phyloP scores from a whole-genome alignment of 2,113 vertebrate species.

The Piprites chloris region DNA sequence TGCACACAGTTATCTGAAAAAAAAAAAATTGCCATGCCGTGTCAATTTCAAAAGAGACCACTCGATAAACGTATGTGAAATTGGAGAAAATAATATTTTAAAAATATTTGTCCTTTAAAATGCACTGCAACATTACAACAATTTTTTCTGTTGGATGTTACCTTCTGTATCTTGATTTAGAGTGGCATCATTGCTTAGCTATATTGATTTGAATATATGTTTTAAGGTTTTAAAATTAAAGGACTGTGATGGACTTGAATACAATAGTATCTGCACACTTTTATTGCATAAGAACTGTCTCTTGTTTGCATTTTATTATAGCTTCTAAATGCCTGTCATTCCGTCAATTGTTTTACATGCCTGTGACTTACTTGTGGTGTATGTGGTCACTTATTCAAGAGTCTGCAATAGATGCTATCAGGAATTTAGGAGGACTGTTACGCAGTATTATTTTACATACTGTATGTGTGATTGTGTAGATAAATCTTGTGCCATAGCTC shows the following conservation, averaged over 20 bases:
- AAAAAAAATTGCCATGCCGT: neutral
- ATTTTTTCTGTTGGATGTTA: neutral
- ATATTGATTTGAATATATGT: neutral
- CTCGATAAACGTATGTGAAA: neutral
- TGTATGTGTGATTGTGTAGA: neutral
- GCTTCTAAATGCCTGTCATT: neutral
- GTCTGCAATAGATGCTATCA: neutral
- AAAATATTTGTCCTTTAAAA: neutral
- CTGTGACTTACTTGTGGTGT: neutral
- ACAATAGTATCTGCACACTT: neutral
- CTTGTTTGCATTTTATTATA: neutral
- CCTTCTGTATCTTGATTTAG: neutral
- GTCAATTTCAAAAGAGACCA: neutral
- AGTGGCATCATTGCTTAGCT: neutral
- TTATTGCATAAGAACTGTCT: neutral
- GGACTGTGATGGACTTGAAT: neutral
- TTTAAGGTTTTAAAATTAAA: neutral
- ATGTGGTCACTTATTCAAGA: neutral
- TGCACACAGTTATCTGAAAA: neutral
- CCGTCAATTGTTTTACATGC: neutral
- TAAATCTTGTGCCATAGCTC: neutral
- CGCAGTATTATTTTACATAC: neutral
- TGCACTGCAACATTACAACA: accelerated
- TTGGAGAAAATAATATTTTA: neutral
- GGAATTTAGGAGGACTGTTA: neutral